Conservation (phyloP, 2,113 vertebrate species). For the Nothoprocta pentlandii region DNA sequence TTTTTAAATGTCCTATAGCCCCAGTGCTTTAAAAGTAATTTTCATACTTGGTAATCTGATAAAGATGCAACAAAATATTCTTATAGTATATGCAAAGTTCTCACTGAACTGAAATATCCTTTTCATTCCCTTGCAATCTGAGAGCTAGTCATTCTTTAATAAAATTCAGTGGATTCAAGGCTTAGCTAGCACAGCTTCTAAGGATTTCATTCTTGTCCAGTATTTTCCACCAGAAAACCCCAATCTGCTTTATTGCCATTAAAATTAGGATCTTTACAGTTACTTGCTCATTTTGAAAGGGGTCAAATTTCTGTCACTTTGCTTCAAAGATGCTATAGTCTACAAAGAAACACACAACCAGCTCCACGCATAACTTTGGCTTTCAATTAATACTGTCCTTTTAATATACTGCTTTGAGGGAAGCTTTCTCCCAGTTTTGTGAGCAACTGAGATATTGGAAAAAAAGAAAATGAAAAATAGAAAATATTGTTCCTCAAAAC, state of each 20-base stretch:
- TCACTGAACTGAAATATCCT: not conserved
- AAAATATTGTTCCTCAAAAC: not conserved
- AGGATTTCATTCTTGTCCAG: not conserved
- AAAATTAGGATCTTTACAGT: not conserved
- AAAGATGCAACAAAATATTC: not conserved
- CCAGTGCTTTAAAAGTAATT: not conserved
- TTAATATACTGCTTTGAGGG: not conserved
- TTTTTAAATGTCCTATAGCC: not conserved
- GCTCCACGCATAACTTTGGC: not conserved
- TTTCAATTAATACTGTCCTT: not conserved
- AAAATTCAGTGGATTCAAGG: not conserved
- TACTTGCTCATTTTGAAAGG: not conserved
- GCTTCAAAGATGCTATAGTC: not conserved
- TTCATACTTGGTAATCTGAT: not conserved
- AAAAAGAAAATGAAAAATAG: accelerated
- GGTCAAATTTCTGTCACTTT: not conserved
- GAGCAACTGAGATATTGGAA: not conserved
- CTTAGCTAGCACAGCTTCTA: not conserved
- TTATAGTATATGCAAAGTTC: not conserved
- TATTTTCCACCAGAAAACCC: not conserved
- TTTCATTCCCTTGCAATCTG: not conserved
- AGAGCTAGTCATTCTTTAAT: not conserved
- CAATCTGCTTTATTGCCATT: not conserved
- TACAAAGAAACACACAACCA: not conserved
- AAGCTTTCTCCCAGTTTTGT: not conserved